A percentile compares a stretch with the other conserved stretches of the same genome.
Evolutionary conservation across 2,113 vertebrate genomes (phyloP).

Genomic region (Aramus guarauna): DNA sequence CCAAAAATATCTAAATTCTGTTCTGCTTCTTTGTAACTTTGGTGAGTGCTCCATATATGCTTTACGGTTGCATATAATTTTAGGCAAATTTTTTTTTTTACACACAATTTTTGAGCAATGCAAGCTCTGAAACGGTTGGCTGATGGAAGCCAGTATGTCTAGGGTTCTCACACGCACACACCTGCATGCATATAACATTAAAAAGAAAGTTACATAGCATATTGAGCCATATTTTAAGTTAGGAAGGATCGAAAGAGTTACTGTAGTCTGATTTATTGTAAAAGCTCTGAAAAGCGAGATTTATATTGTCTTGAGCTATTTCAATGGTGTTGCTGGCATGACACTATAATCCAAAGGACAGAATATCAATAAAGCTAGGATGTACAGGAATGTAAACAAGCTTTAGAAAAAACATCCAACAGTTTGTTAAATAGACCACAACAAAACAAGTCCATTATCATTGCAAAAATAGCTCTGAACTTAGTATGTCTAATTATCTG

Average conservation of each 20-base stretch:
- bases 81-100: not conserved
- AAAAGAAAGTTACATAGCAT: not conserved
- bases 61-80: not conserved
- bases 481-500: constrained; percentile 75
- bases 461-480: constrained; percentile 71
- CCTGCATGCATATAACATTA: accelerated
- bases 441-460: constrained; percentile 72
- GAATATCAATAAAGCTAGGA: constrained; percentile 71
- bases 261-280: not conserved
- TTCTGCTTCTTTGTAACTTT: not conserved
- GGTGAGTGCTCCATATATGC: not conserved
- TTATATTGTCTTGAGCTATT: constrained; percentile 59
- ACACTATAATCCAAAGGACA: constrained; percentile 69
- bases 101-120: too few relatives aligned
- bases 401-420: constrained; percentile 65
- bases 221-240: not conserved
- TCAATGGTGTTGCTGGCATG: constrained; percentile 46
- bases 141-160: not conserved
- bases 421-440: constrained; percentile 78
- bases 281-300: constrained; percentile 1
- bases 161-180: not conserved
- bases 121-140: not conserved
- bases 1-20: not conserved
- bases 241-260: not conserved
- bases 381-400: constrained; percentile 74